Base-by-base conservation (phyloP, 1,140 invertebrate genomes). In the Anadara kagoshimensis region DNA sequence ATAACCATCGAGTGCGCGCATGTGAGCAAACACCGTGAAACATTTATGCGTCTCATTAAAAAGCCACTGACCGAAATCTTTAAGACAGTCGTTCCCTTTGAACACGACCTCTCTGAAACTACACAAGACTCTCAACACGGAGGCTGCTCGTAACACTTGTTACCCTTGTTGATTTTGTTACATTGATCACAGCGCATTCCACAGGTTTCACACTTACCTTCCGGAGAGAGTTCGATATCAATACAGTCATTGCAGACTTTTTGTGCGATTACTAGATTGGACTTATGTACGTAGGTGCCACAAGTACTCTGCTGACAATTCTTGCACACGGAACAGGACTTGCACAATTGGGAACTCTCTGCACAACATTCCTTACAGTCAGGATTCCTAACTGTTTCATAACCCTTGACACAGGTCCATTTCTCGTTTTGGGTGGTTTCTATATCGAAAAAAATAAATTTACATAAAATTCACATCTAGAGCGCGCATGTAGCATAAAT, bases 401-500 rank as follows among this genome's bases (percentile, higher is more conserved):
- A 57, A 45, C 65, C 65, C n/a, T 47, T 1, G 14, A 1, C 2
- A 66, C 64, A 66, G 0, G 18, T 11, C 64, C 53, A 54, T 36
- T 26, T 22, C 51, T 54, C 49, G 29, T 66, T 49, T 29, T 66
- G 64, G 1, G 18, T n/a, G 12, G 58, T 61, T 54, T 66, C 64
- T 18, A 66, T 54, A 54, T 66, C 51, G 45, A 54, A 66, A 51
- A 47, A 64, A 22, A 64, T 47, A 49, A 64, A 64, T 29, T 64
- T 64, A 24, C 43, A 49, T 11, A 24, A 29, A 57, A 26, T 20
- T 57, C 5, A 29, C 12, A 29, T 29, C 36, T 57, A 12, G 26
- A 18, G 26, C 10, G 41, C 67, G 45, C 47, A 62, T 47, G 43
- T 69, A 70, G 36, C 68, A 70, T n/a, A 70, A 47, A 41, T 70